Conservation (phyloP, 2,888 invertebrate species). For the Smittia sp. region DNA sequence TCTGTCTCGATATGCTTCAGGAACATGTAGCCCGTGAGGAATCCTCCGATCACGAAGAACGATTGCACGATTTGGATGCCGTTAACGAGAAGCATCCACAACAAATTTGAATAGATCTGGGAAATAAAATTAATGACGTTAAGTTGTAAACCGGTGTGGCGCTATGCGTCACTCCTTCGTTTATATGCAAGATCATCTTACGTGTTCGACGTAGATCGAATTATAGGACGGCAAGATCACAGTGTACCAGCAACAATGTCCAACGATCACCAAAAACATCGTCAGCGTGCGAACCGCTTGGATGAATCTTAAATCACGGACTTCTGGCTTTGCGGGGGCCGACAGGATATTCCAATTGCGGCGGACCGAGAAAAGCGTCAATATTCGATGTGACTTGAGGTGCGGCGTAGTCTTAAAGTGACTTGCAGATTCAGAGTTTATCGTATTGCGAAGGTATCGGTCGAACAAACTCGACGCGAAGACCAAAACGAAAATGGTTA, state of each 20-base stretch:
- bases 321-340: background rate
- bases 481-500: background rate
- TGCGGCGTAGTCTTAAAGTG: background rate
- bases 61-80: slow-evolving; percentile 1
- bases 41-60: slow-evolving; percentile 30
- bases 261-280: background rate
- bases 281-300: background rate
- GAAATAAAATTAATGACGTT: background rate
- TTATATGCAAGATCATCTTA: background rate
- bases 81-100: background rate
- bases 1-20: background rate
- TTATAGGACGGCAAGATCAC: background rate
- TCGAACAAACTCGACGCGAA: background rate
- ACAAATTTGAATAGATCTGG: background rate
- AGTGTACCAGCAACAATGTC: background rate
- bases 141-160: too few species aligned
- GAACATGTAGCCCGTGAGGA: background rate
- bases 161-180: background rate
- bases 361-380: slow-evolving; percentile 7
- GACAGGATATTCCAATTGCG: slow-evolving; percentile 18
- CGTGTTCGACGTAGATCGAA: slow-evolving; percentile 5
- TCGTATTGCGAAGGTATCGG: background rate
- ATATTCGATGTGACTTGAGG: background rate
- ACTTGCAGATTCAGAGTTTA: background rate
- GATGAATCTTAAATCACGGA: background rate